Evolutionary conservation across 2,888 invertebrate species (phyloP).

Genomic region (Protula sp.): DNA sequence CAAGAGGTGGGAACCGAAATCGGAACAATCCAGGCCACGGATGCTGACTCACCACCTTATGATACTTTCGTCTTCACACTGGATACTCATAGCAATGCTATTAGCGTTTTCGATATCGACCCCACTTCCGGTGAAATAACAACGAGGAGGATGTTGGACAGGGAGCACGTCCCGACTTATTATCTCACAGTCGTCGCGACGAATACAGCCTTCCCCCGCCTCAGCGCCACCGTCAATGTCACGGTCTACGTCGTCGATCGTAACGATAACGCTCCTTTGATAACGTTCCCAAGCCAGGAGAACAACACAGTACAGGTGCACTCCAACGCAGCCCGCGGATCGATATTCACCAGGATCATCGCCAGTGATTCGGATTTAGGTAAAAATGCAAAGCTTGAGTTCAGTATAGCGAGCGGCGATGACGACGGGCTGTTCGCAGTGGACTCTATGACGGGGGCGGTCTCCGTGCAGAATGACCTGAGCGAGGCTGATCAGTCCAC

Average conservation of each 20-base stretch:
- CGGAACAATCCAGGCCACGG: conserved; percentile 12
- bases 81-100: conserved; percentile 1
- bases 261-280: conserved; percentile 12
- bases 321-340: neutral
- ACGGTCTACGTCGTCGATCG: conserved; percentile 7
- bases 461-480: conserved; percentile 10
- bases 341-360: conserved; percentile 11
- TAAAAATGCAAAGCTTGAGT: conserved; percentile 17
- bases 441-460: conserved; percentile 14
- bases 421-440: conserved; percentile 16
- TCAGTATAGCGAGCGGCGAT: conserved; percentile 16
- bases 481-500: conserved; percentile 1
- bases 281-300: conserved; percentile 5
- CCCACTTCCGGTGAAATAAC: conserved; percentile 2
- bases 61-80: conserved; percentile 11
- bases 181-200: conserved; percentile 12
- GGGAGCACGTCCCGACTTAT: conserved; percentile 15
- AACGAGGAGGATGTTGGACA: conserved; percentile 10
- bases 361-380: conserved; percentile 20
- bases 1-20: conserved; percentile 12
- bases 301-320: conserved; percentile 12
- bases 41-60: conserved; percentile 13
- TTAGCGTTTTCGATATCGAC: conserved; percentile 7
- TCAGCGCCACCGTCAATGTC: neutral
- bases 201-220: conserved; percentile 7